Percentiles rank a stretch among this genome's conserved stretches.
These are phyloP conservation scores for Dunckerocampus dactyliophorus DNA, from an alignment of 2,113 vertebrate species.

Conservation along the genomic window DNA sequence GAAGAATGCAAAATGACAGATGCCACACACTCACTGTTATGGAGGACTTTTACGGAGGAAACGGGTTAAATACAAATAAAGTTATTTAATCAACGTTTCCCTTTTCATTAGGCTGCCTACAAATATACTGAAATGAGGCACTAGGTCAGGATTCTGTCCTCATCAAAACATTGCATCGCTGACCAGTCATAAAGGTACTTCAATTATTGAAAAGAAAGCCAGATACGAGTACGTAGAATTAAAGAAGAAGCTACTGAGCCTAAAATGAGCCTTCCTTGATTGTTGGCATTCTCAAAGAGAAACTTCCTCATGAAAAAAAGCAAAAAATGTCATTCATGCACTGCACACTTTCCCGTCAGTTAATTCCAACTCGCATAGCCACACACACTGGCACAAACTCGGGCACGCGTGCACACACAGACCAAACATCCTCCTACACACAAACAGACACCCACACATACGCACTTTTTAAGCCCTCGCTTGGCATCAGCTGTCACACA, in stretches of 20 bases:
- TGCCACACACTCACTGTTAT: slow-evolving; percentile 12
- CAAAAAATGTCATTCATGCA: slow-evolving; percentile 47
- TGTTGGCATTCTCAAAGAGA: slow-evolving; percentile 64
- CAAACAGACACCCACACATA: slow-evolving; percentile 60
- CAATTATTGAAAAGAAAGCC: slow-evolving; percentile 55
- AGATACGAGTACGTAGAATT: slow-evolving; percentile 58
- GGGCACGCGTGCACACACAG: slow-evolving; percentile 33
- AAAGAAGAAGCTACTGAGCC: slow-evolving; percentile 52
- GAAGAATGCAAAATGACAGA: slow-evolving; percentile 18
- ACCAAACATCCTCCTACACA: slow-evolving; percentile 52
- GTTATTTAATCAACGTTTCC: slow-evolving; percentile 6
- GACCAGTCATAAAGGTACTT: slow-evolving; percentile 46
- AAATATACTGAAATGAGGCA: slow-evolving; percentile 19
- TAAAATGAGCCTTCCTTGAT: slow-evolving; percentile 65
- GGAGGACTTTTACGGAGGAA: slow-evolving; percentile 3
- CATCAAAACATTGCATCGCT: slow-evolving; percentile 42
- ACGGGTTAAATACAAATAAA: slow-evolving; percentile 2
- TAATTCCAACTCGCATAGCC: slow-evolving; percentile 52
- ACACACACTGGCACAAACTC: slow-evolving; percentile 25
- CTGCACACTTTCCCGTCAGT: slow-evolving; percentile 66
- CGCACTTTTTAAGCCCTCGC: slow-evolving; percentile 72
- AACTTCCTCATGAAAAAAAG: slow-evolving; percentile 49
- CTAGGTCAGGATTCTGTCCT: slow-evolving; percentile 30
- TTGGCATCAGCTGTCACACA: slow-evolving; percentile 74
- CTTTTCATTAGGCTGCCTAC: slow-evolving; percentile 15